Percentiles rank a stretch among this genome's conserved stretches.
Conservation (phyloP, 2,888 invertebrate genomes). For the Marronus borbonicus region DNA sequence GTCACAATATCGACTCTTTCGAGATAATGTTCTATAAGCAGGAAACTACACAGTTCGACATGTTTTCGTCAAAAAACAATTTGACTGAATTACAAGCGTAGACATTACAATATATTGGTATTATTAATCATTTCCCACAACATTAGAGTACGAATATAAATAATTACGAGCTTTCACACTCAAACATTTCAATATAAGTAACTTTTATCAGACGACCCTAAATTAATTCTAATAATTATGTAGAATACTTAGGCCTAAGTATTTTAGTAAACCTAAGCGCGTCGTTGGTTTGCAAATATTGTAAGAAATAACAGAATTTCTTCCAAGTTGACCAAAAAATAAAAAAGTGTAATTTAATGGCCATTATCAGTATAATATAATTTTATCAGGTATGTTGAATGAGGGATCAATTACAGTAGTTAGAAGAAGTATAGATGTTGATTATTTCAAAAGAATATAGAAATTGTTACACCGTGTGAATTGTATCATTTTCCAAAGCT, state of each 20-base stretch:
- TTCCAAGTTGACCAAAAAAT: conserved; percentile 61
- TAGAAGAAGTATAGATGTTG: conserved; percentile 57
- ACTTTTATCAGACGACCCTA: neutral
- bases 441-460: conserved; percentile 50
- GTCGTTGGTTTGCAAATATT: conserved; percentile 59
- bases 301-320: conserved; percentile 58
- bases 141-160: too few relatives aligned
- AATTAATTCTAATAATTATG: conserved; percentile 1
- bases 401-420: conserved; percentile 70
- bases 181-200: too few relatives aligned
- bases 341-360: conserved; percentile 47
- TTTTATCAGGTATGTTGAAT: conserved; percentile 70
- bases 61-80: too few relatives aligned
- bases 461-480: conserved; percentile 48
- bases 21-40: too few relatives aligned
- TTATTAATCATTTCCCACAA: too few relatives aligned
- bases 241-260: conserved; percentile 35
- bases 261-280: conserved; percentile 17
- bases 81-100: too few relatives aligned
- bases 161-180: too few relatives aligned
- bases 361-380: conserved; percentile 64
- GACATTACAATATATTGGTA: too few relatives aligned
- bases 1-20: too few relatives aligned
- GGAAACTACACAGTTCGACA: too few relatives aligned
- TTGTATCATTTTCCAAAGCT: neutral